Evolutionary conservation across 2,113 vertebrate species (phyloP), one percentile per base, ranked within the genome.

Genomic region (Xenopus laevis): DNA sequence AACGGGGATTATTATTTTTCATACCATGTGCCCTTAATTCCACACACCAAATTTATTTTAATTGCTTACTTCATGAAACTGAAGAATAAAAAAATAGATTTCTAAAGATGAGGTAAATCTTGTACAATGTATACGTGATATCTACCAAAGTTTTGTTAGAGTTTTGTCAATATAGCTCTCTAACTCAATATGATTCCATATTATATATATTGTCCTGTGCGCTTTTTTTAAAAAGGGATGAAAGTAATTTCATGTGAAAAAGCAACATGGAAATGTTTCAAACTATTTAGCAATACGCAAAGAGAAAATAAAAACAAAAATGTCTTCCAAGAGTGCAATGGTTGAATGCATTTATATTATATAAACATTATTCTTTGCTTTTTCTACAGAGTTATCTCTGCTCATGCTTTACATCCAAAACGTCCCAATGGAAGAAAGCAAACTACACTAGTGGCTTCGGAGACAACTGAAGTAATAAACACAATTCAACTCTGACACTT

Each of bases 391-490:
- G 82, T 89, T 88, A 88, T 87, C 85, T 83, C 85, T 86, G 83
- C 82, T 86, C 86, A 86, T 87, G 83, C 87, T 88, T 89, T 81
- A 87, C 83, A 85, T 89, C 85, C 82, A 83, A 72, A 86, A 85
- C 83, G 82, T 86, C 82, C 83, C 82, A 80, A 88, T 87, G 88
- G 89, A 92, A 89, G 91, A 82, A 90, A 91, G 85, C 85, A 92
- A 88, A 92, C 66, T 75, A 87, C 77, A 83, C 80, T 78, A 68
- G 89, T 90, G 90, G 93, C 89, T 88, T 90, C 89, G 89, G 87
- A 90, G 89, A 90, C 88, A 92, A 93, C 88, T 88, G 89, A 94
- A 94, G 92, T 89, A 89, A 90, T 89, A 92, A 87, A 92, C 89
- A 91, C 88, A 91, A 83, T 85, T 90, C 87, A 89, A 89, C 86